Base-by-base conservation (phyloP, 2,113 vertebrate species). In the Hucho hucho region DNA sequence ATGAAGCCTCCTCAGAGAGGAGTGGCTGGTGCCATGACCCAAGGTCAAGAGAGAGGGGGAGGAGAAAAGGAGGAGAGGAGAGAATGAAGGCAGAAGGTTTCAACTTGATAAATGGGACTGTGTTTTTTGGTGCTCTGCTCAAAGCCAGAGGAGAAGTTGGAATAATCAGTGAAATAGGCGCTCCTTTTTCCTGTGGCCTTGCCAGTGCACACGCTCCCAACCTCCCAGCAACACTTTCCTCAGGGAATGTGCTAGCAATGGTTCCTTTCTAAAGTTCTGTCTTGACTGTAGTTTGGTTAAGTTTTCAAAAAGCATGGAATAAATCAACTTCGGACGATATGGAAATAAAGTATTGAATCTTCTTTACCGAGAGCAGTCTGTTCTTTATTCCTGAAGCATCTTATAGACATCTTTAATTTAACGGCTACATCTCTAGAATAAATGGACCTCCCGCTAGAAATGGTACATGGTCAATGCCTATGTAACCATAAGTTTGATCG, bases 41-140 rank as follows among this genome's bases (percentile, higher is more conserved):
- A 1, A 12, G 77, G 83, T 81, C 61, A 72, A 76, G 79, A 58
- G 25, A 76, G 24, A 2, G 4, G 46, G 72, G 37, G 29, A 47
- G 59, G 65, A 22, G 61, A 18, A 68, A 68, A 74, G 66, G 69
- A 69, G 71, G 58, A 73, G 24, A 46, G 58, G 53, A 43, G 13
- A 32, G 25, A 53, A 16, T 18, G 66, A 37, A 25, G 56, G 43
- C 56, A 47, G 56, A 69, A 18, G 69, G 25, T 71, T 78, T 81
- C 66, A 66, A 76, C 26, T 58, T 77, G 80, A 77, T 69, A 61
- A 64, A 76, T 53, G 69, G 13, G 1, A 25, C 66, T 61, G 18
- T 26, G 59, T 65, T 69, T 53, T 32, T 37, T 61, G 47, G 1
- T 68, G 18, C 20, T 49, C 61, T 64, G 4, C 56, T n/a, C 5